phyloP scores from a whole-genome alignment of 2,113 vertebrate species.

The Promerops cafer region DNA sequence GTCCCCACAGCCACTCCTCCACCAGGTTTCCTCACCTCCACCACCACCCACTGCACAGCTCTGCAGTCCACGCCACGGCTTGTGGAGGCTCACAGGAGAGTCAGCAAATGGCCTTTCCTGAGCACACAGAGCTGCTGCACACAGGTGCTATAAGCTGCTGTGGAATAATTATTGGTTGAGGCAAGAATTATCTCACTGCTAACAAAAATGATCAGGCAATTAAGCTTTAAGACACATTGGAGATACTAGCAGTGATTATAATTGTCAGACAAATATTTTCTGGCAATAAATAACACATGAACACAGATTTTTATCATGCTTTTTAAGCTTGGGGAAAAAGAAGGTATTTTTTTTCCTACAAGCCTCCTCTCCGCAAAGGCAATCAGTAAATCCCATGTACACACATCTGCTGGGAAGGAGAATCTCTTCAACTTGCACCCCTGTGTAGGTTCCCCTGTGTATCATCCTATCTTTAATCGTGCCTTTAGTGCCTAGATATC shows the following conservation, averaged over 20 bases:
- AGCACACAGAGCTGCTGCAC: neutral
- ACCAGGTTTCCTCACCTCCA: neutral
- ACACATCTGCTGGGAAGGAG: neutral
- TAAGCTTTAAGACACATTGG: neutral
- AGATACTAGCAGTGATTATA: neutral
- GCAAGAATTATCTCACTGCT: neutral
- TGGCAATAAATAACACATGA: neutral
- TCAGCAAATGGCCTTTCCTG: neutral
- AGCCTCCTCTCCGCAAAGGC: neutral
- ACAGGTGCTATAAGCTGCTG: neutral
- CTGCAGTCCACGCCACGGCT: fast-evolving
- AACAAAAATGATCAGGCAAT: neutral
- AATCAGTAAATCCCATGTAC: neutral
- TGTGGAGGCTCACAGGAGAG: neutral
- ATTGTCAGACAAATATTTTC: neutral
- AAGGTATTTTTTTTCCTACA: neutral
- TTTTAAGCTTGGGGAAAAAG: neutral
- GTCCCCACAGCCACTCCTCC: neutral
- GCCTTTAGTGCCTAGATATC: neutral
- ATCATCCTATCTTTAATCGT: neutral
- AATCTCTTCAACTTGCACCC: neutral
- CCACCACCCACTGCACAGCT: neutral
- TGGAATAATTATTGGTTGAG: neutral
- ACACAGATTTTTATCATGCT: neutral
- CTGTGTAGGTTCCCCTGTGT: neutral